These are phyloP conservation scores for Nyctereutes procyonoides DNA, from an alignment of 2,113 vertebrate species.

Conservation along the genomic window DNA sequence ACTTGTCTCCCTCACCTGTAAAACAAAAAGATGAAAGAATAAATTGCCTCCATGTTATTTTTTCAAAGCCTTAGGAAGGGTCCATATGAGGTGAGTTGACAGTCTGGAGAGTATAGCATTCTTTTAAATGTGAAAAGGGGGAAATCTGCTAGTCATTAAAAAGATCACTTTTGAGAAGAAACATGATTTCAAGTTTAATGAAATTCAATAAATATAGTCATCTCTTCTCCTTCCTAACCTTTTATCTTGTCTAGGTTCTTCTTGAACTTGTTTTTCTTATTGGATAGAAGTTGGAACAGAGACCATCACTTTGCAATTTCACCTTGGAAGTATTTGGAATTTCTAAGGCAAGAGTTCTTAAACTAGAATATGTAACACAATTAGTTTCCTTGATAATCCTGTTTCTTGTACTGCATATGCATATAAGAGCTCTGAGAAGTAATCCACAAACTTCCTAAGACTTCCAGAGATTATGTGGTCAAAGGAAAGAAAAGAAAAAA, in stretches of 20 bases:
- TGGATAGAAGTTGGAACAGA: not conserved
- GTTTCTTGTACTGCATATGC: not conserved
- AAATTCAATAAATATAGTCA: not conserved
- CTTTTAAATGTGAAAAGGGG: not conserved
- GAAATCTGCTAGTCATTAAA: not conserved
- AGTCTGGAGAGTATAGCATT: not conserved
- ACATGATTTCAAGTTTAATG: not conserved
- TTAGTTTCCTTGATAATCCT: not conserved
- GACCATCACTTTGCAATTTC: not conserved
- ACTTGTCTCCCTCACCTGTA: not conserved
- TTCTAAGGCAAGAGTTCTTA: not conserved
- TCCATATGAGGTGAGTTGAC: not conserved
- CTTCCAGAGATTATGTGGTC: not conserved
- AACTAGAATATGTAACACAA: not conserved
- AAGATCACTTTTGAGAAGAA: conserved; percentile 24
- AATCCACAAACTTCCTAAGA: not conserved
- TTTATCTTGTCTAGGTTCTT: not conserved
- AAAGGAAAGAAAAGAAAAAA: not conserved
- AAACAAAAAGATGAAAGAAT: conserved; percentile 33
- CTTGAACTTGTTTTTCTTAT: not conserved
- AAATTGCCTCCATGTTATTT: not conserved
- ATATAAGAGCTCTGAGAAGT: not conserved
- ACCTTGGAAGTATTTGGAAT: conserved; percentile 32
- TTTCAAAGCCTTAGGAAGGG: not conserved
- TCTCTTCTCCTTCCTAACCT: not conserved